Evolutionary conservation across 2,113 vertebrate species (phyloP).

Genomic region (Percopsis transmontana): DNA sequence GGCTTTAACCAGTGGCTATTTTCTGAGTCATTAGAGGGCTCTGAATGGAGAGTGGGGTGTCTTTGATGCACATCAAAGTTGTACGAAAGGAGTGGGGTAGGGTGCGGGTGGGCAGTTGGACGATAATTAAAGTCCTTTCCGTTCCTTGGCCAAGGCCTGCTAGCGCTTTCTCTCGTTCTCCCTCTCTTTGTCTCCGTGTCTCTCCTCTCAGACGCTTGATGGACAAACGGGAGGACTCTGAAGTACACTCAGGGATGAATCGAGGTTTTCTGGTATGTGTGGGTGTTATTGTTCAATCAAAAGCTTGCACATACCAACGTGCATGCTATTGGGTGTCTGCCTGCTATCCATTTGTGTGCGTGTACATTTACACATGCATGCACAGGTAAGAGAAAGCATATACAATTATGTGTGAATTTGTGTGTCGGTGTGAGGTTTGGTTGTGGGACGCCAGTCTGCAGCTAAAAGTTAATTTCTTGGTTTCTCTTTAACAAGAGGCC

Average conservation of each 20-base stretch:
- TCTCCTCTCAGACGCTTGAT: conserved; percentile 43
- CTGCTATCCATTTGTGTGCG: not conserved
- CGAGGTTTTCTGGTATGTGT: conserved; percentile 52
- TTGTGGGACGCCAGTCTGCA: too few species aligned
- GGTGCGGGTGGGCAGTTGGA: conserved; percentile 9
- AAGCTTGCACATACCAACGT: not conserved
- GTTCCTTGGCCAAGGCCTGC: conserved; percentile 14
- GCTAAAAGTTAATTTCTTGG: too few species aligned
- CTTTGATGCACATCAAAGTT: conserved; percentile 53
- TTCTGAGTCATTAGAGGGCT: conserved; percentile 34
- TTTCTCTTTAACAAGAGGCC: conserved; percentile 16
- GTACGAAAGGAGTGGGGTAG: conserved; percentile 5
- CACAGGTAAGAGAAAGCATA: not conserved
- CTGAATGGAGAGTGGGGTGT: conserved; percentile 43
- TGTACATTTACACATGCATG: not conserved
- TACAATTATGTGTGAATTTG: not conserved
- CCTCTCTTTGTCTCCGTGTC: conserved; percentile 30
- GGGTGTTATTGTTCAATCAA: not conserved
- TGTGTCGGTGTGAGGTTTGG: conserved; percentile 11
- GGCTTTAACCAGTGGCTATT: conserved; percentile 30
- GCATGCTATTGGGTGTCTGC: conserved; percentile 5
- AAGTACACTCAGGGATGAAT: conserved; percentile 63
- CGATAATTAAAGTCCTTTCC: conserved; percentile 60
- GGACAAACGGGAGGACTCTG: conserved; percentile 54
- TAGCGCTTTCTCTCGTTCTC: not conserved